Base-by-base conservation (phyloP, 2,888 invertebrate species). In the Orchesella flavescens region DNA sequence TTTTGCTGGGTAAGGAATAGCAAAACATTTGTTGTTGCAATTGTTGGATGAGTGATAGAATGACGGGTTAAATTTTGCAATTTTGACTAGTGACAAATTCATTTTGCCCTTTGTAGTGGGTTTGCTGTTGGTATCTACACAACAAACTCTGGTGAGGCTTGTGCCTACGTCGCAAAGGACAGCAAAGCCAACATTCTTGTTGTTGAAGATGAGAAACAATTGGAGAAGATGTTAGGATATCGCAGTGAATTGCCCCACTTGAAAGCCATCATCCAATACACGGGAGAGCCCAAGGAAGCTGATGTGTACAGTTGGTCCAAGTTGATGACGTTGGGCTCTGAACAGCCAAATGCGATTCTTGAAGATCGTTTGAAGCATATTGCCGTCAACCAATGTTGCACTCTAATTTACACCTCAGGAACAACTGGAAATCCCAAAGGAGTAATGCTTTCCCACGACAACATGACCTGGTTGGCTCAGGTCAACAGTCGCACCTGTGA, bases 381-480 rank as follows among this genome's bases (percentile, higher is more conserved):
- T 86, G 93, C 93, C 24, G 92, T 94, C 79, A 96, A 96, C 89
- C 94, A 96, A 90, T 96, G 96, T 90, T 96, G 96, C 90, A 94
- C 94, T 21, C 91, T 96, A 86, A 95, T 96, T 71, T 96, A 95
- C 89, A 97, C 96, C 55, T 96, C 96, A 1, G 96, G 96, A 71
- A 97, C 96, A 1, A 94, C 95, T 86, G 96, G 96, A 49, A 93
- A 94, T 88, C 96, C 97, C 24, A 97, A 97, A 91, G 97, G 95
- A 44, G 97, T 96, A 34, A 97, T 97, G 97, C 90, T 97, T 86
- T 94, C 94, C 83, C 97, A 97, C 90, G 97, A 97, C 91, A 97
- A 96, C 90, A 91, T 97, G 68, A 93, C 94, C 12, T 94, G 93
- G 92, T 93, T 94, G 89, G 92, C 94, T 4, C 91, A 91, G 86